A percentile compares a stretch with the other conserved stretches of the same genome.
These are phyloP conservation scores for Chionis minor DNA, from an alignment of 2,113 vertebrate genomes.

Conservation along the genomic window DNA sequence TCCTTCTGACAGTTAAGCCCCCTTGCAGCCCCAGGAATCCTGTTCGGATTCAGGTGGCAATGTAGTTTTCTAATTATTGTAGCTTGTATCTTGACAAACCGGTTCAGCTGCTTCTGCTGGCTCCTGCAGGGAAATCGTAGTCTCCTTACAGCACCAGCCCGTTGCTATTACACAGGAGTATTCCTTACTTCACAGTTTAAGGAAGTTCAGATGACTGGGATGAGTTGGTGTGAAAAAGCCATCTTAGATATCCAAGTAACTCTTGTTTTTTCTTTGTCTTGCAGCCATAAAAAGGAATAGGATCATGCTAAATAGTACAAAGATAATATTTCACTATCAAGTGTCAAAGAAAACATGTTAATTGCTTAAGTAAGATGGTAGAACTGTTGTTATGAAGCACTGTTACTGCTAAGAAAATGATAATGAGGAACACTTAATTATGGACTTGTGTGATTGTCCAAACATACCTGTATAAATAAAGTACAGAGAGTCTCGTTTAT, in stretches of 20 bases:
- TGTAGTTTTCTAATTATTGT: neutral
- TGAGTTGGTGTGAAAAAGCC: neutral
- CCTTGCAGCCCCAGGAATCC: neutral
- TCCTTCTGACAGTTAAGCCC: neutral
- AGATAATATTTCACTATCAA: neutral
- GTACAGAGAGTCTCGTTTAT: neutral
- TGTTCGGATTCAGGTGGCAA: neutral
- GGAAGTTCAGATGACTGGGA: neutral
- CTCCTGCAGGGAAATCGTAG: neutral
- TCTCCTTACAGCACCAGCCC: neutral
- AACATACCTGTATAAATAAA: neutral
- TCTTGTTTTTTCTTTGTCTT: neutral
- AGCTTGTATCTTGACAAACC: constrained; percentile 7
- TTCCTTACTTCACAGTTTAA: neutral
- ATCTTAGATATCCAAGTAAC: neutral
- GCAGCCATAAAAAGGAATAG: neutral
- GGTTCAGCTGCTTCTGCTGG: constrained; percentile 16
- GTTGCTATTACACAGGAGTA: neutral
- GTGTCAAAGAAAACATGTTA: neutral
- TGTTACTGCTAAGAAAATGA: neutral
- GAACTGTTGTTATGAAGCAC: neutral
- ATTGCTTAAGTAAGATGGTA: neutral
- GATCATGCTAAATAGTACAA: neutral
- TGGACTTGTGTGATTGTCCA: neutral
- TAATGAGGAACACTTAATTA: neutral